Evolutionary conservation across 2,113 vertebrate species (phyloP).

Genomic region (Thalassoma bifasciatum): DNA sequence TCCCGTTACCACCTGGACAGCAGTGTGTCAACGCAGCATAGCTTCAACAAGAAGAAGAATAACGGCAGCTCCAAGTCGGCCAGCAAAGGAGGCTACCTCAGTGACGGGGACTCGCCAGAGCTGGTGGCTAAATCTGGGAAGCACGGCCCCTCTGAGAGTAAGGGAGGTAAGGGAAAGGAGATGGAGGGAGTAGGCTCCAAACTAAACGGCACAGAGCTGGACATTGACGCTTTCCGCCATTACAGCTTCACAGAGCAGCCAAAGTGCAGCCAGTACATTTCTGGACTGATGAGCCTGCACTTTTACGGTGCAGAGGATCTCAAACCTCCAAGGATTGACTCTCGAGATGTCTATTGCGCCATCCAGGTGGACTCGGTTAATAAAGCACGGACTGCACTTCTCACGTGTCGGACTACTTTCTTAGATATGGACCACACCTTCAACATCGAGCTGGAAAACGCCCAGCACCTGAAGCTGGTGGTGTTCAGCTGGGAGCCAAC

Average conservation of each 20-base stretch:
- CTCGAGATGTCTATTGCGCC: constrained; percentile 96
- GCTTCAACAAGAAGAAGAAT: constrained; percentile 89
- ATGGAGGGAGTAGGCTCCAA: constrained; percentile 78
- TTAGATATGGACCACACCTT: constrained; percentile 99
- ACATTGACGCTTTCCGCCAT: constrained; percentile 94
- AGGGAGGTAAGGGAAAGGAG: constrained; percentile 81
- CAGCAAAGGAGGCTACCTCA: constrained; percentile 96
- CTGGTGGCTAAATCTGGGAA: constrained; percentile 93
- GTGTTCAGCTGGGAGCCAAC: constrained; percentile 98
- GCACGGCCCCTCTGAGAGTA: constrained; percentile 84
- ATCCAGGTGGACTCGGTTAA: constrained; percentile 98
- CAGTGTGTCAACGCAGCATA: constrained; percentile 92
- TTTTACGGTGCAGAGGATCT: constrained; percentile 98
- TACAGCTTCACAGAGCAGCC: constrained; percentile 96
- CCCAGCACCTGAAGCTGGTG: constrained; percentile 96
- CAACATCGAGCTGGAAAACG: constrained; percentile 98
- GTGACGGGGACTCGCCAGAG: constrained; percentile 96
- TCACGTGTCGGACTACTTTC: constrained; percentile 93
- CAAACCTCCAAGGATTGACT: constrained; percentile 93
- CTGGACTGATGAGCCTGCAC: constrained; percentile 96
- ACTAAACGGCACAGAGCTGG: constrained; percentile 86
- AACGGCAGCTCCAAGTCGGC: constrained; percentile 88
- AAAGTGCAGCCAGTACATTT: constrained; percentile 94
- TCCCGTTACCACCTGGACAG: constrained; percentile 97
- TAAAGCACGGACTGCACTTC: constrained; percentile 95